phyloP scores from a whole-genome alignment of 2,797 vertebrate genomes.

The Mormyrops boulengeri region DNA sequence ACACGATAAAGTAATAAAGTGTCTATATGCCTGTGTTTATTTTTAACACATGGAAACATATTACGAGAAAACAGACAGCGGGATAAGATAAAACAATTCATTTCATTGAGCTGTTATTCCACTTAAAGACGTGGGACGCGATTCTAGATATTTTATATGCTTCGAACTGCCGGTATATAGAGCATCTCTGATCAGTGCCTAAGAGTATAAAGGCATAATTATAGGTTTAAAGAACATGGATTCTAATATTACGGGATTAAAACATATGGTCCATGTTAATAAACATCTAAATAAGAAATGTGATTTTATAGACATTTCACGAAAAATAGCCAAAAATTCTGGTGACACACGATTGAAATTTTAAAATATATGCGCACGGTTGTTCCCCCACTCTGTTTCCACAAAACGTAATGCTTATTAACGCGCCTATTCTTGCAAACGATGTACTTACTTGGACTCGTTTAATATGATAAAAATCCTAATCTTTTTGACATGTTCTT shows the following conservation, averaged over 20 bases:
- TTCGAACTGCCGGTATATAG: not conserved
- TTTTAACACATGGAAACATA: not conserved
- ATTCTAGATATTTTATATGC: not conserved
- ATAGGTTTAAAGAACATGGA: not conserved
- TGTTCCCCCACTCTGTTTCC: not conserved
- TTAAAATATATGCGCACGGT: not conserved
- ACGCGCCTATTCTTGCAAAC: not conserved
- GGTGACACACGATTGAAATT: not conserved
- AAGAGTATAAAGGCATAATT: not conserved
- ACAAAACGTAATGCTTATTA: not conserved
- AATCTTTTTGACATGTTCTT: not conserved
- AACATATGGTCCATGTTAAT: not conserved
- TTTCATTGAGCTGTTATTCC: not conserved
- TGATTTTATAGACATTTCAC: not conserved
- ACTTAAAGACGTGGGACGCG: not conserved
- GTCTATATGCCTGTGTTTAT: not conserved
- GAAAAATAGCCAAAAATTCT: not conserved
- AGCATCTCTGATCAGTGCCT: not conserved
- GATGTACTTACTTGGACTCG: not conserved
- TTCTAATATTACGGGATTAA: not conserved
- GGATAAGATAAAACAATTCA: not conserved
- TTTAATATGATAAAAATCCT: not conserved
- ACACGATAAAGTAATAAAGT: not conserved
- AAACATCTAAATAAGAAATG: not conserved
- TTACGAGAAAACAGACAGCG: not conserved